These are phyloP conservation scores for Nematolebias whitei DNA, from an alignment of 2,113 vertebrate species.

Conservation along the genomic window DNA sequence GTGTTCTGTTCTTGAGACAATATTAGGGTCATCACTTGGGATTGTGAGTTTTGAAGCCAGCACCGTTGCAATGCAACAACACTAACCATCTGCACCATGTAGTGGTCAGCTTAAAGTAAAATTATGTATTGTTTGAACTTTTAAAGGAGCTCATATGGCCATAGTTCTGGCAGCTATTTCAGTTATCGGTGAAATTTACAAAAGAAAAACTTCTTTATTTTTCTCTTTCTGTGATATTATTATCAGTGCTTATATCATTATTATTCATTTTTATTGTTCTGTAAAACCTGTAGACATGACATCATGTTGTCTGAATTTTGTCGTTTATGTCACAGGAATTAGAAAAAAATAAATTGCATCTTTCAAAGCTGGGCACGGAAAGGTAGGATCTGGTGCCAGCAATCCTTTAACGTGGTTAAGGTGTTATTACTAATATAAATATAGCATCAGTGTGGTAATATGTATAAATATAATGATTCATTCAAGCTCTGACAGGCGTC, in stretches of 20 bases:
- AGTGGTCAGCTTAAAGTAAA: too few relatives aligned
- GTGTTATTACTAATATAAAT: slow-evolving; percentile 42
- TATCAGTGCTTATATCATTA: slow-evolving; percentile 15
- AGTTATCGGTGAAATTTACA: not conserved
- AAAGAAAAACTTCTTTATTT: not conserved
- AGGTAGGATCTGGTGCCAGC: slow-evolving; percentile 24
- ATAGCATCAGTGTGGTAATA: slow-evolving; percentile 29
- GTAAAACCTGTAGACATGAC: slow-evolving; percentile 57
- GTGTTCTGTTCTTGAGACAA: too few relatives aligned
- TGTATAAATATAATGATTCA: slow-evolving; percentile 56
- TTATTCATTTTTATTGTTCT: slow-evolving; percentile 34
- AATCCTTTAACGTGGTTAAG: slow-evolving; percentile 30
- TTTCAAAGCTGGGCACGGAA: slow-evolving; percentile 28
- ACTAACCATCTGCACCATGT: too few relatives aligned
- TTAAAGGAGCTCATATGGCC: too few relatives aligned
- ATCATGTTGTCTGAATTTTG: slow-evolving; percentile 57
- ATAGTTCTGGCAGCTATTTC: not conserved
- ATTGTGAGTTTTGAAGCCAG: too few relatives aligned
- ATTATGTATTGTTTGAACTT: too few relatives aligned
- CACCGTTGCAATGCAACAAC: too few relatives aligned
- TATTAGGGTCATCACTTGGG: too few relatives aligned
- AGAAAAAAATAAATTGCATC: slow-evolving; percentile 14
- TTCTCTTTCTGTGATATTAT: not conserved
- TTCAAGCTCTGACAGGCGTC: slow-evolving; percentile 28
- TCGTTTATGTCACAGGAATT: slow-evolving; percentile 5